These are phyloP conservation scores for Epinotia ramella DNA, from an alignment of 2,888 invertebrate species.

Conservation along the genomic window DNA sequence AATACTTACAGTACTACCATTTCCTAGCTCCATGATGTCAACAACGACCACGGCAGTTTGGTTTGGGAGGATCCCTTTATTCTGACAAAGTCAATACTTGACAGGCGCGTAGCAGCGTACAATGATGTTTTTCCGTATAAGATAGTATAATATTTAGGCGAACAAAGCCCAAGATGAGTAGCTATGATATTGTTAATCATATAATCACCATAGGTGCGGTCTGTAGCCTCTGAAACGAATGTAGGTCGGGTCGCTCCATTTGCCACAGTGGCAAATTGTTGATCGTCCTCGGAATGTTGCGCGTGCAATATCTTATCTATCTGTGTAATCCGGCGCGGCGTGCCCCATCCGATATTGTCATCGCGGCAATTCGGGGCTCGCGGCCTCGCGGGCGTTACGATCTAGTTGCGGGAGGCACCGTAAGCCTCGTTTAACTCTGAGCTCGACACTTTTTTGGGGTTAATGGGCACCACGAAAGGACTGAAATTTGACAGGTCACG, in stretches of 20 bases:
- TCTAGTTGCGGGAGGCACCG: constrained; percentile 50
- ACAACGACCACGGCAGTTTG: no score
- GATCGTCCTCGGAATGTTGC: constrained; percentile 78
- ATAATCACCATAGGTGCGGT: constrained; percentile 78
- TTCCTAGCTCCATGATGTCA: no score
- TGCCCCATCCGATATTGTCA: constrained; percentile 50
- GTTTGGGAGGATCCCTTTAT: no score
- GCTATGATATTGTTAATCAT: constrained; percentile 69
- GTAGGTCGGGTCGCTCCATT: constrained; percentile 82
- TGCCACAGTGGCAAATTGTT: constrained; percentile 80
- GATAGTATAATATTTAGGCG: constrained; percentile 52
- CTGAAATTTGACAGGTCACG: constrained; percentile 44
- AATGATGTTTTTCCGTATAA: no score
- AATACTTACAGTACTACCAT: no score
- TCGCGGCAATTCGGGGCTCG: constrained; percentile 47
- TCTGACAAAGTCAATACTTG: no score
- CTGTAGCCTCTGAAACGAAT: constrained; percentile 64
- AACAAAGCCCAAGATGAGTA: constrained; percentile 64
- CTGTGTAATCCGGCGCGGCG: constrained; percentile 48
- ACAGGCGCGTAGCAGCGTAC: no score
- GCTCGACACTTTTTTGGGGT: constrained; percentile 45
- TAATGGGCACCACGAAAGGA: constrained; percentile 47
- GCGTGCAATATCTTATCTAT: constrained; percentile 78
- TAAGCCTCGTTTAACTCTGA: constrained; percentile 44
- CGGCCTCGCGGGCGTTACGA: constrained; percentile 51